These are phyloP conservation scores for Noctua janthina DNA, from an alignment of 2,888 invertebrate species.

Conservation along the genomic window DNA sequence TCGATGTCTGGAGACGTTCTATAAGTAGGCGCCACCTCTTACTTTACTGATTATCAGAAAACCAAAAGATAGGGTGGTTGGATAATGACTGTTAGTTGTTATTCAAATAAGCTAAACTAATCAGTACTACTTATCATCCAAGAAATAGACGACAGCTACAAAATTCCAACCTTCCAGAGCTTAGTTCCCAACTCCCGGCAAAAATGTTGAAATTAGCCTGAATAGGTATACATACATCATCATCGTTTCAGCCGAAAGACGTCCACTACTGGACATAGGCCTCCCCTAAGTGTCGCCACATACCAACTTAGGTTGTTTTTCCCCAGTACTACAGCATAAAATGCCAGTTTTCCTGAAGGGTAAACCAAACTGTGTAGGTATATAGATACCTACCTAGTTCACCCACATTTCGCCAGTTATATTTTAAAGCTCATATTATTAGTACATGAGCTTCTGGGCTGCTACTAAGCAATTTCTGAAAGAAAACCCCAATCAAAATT, in stretches of 20 bases:
- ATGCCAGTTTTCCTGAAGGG: neutral
- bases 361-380: neutral
- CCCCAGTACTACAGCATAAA: neutral
- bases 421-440: neutral
- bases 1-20: neutral
- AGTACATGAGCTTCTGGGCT: neutral
- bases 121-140: neutral
- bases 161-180: neutral
- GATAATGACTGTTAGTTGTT: neutral
- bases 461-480: neutral
- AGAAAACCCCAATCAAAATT: neutral
- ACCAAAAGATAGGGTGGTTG: neutral
- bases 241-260: too few relatives aligned
- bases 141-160: neutral
- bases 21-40: neutral
- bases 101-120: neutral
- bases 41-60: neutral
- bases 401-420: neutral
- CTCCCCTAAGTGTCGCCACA: neutral
- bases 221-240: too few relatives aligned
- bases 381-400: neutral
- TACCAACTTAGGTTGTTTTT: neutral
- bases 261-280: too few relatives aligned
- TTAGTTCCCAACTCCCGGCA: neutral
- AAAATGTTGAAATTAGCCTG: too few relatives aligned